phyloP scores from a whole-genome alignment of 2,888 invertebrate species.

The Ephialtes manifestator region DNA sequence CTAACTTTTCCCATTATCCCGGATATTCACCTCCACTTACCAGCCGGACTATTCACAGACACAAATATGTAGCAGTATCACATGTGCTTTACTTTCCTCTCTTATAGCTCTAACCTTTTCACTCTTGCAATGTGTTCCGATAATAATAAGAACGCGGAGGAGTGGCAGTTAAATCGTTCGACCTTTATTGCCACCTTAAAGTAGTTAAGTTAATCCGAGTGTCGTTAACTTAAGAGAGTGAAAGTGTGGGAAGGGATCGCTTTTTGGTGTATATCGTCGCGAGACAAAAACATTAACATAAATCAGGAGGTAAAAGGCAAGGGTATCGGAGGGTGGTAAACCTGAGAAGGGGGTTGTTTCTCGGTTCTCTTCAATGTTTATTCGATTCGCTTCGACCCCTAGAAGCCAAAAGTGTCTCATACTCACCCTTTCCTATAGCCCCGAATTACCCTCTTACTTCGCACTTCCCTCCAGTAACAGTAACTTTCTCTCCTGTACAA shows the following conservation, averaged over 20 bases:
- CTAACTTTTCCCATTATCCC: constrained; percentile 84
- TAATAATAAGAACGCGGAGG: constrained; percentile 76
- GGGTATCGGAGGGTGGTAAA: constrained; percentile 74
- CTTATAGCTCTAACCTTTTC: constrained; percentile 39
- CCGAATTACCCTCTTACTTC: constrained; percentile 54
- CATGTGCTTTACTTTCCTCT: constrained; percentile 51
- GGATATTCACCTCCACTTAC: constrained; percentile 65
- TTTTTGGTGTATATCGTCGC: constrained; percentile 84
- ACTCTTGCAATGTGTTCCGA: constrained; percentile 42
- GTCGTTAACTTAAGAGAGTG: constrained; percentile 76
- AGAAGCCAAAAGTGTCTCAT: constrained; percentile 29
- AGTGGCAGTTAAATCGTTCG: constrained; percentile 84
- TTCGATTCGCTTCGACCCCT: constrained; percentile 81
- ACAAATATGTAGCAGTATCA: constrained; percentile 61
- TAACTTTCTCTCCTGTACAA: constrained; percentile 42
- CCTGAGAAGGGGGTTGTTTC: constrained; percentile 66
- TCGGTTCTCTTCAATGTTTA: constrained; percentile 80
- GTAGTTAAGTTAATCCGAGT: constrained; percentile 85
- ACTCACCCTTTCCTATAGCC: constrained; percentile 13
- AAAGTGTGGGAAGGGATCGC: constrained; percentile 77
- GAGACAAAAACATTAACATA: constrained; percentile 86
- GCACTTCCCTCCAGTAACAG: constrained; percentile 74
- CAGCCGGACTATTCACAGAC: constrained; percentile 50
- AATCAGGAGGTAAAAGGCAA: constrained; percentile 81
- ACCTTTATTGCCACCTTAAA: constrained; percentile 85